Percentiles rank a stretch among this genome's conserved stretches.
phyloP scores from a whole-genome alignment of 1,140 invertebrate species.

The Euwallacea fornicatus region DNA sequence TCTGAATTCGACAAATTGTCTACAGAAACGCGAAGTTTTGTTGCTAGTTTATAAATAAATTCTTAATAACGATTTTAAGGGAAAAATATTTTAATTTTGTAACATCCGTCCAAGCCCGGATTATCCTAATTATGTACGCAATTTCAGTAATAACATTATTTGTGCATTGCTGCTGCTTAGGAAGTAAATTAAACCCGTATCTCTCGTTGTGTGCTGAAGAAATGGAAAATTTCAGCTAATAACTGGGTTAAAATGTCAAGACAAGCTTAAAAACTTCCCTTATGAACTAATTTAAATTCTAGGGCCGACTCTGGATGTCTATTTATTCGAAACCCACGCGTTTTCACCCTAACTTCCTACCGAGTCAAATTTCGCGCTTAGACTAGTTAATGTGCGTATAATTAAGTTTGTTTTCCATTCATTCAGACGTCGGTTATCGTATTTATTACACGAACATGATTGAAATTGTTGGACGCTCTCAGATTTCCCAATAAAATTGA shows the following conservation, averaged over 20 bases:
- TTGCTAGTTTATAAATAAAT: no score
- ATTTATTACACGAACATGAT: constrained; percentile 35
- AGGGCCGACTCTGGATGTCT: constrained; percentile 1
- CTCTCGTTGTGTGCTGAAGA: no score
- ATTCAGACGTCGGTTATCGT: constrained; percentile 29
- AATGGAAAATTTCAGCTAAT: no score
- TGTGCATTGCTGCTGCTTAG: no score
- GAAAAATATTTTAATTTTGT: no score
- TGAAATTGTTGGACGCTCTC: constrained; percentile 34
- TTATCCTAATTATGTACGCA: no score
- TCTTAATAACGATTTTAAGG: no score
- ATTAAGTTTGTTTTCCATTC: constrained; percentile 38
- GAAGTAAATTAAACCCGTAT: no score
- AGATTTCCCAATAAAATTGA: constrained; percentile 35
- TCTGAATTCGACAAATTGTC: constrained; percentile 23
- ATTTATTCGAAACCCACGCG: constrained; percentile 22
- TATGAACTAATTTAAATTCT: constrained; percentile 13
- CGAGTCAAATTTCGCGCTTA: constrained; percentile 22
- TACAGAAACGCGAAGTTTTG: no score
- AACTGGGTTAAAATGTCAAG: not conserved
- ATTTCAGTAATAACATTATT: no score
- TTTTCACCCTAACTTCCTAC: constrained; percentile 7
- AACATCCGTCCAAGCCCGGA: no score
- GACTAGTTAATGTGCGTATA: constrained; percentile 33
- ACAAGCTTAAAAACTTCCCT: not conserved